Base-by-base conservation (phyloP, 2,888 invertebrate species). In the Callyntrura guangdongensis region DNA sequence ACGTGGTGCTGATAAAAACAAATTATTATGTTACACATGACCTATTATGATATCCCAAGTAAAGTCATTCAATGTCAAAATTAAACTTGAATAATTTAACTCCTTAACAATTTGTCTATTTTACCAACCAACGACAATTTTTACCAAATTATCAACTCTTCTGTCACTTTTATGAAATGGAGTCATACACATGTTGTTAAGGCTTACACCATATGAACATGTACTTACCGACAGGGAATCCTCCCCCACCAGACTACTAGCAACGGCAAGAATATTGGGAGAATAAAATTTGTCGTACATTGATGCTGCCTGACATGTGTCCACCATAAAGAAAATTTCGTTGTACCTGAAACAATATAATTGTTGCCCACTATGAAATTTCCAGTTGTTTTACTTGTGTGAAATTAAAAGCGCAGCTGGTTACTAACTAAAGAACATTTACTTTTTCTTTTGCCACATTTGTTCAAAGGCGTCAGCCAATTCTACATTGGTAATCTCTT, bases 381-480 rank as follows among this genome's bases (percentile, higher is more conserved):
- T n/a, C n/a, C n/a, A n/a, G n/a, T n/a, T n/a, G n/a, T n/a, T n/a
- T n/a, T n/a, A n/a, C n/a, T n/a, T n/a, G n/a, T n/a, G n/a, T n/a
- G n/a, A n/a, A n/a, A n/a, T n/a, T n/a, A n/a, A n/a, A n/a, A n/a
- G n/a, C n/a, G n/a, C n/a, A n/a, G n/a, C n/a, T n/a, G n/a, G n/a
- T n/a, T n/a, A n/a, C n/a, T n/a, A n/a, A n/a, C n/a, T n/a, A n/a
- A n/a, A n/a, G n/a, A n/a, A n/a, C n/a, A n/a, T n/a, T 91, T 94
- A 98, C 97, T 99, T 97, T 95, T 97, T 97, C 95, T 99, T 99
- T 94, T 99, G 99, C 98, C 99, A 99, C 99, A 99, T 99, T 95
- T 99, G 99, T 95, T 99, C 99, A 86, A 99, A 96, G 20, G 99
- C 99, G 96, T 99, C 99, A 20, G 99, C 99, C 94, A 99, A 95